Evolutionary conservation across 2,113 vertebrate genomes (phyloP).

Genomic region (Glaucidium brasilianum): DNA sequence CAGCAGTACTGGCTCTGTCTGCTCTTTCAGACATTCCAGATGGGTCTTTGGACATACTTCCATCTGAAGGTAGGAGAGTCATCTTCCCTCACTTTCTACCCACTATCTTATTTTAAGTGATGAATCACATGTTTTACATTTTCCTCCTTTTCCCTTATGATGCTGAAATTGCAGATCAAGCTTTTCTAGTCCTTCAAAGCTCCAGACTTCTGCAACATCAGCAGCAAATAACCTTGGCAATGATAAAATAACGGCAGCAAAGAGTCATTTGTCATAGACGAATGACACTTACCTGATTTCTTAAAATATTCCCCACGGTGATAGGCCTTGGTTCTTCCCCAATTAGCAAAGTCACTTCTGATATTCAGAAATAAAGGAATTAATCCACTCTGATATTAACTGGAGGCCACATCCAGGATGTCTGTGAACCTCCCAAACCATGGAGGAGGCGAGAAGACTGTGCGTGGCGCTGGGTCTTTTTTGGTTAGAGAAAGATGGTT

Average conservation of each 20-base stretch:
- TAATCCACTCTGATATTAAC: neutral
- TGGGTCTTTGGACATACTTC: neutral
- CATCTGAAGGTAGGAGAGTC: neutral
- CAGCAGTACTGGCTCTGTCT: neutral
- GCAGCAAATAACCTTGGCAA: neutral
- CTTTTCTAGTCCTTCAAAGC: neutral
- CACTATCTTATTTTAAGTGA: neutral
- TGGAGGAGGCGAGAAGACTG: neutral
- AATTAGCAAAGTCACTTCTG: neutral
- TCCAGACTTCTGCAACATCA: neutral
- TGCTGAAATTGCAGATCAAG: neutral
- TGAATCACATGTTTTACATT: neutral
- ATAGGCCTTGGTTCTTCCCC: neutral
- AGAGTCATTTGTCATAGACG: neutral
- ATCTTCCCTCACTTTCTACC: neutral
- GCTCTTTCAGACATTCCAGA: neutral
- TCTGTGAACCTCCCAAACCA: neutral
- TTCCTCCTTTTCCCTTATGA: neutral
- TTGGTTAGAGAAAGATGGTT: neutral
- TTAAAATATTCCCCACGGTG: neutral
- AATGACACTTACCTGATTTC: neutral
- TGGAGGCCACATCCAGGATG: neutral
- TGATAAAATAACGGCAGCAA: neutral
- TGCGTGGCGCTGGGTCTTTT: accelerated
- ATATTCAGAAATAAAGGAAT: neutral